phyloP scores from a whole-genome alignment of 2,797 vertebrate species.

The Graptemys geographica region DNA sequence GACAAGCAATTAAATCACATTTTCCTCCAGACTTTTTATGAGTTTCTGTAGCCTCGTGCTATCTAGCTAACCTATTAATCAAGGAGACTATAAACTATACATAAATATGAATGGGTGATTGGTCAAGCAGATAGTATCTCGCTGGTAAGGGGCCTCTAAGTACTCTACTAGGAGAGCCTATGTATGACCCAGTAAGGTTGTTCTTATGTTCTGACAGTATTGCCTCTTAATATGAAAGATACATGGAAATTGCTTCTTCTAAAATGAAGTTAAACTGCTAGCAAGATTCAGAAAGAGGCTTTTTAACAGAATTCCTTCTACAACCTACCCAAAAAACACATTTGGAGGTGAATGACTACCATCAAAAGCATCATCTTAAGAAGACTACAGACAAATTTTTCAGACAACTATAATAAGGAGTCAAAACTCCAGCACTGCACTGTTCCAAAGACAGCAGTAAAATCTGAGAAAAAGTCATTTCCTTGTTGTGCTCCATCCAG shows the following conservation, averaged over 20 bases:
- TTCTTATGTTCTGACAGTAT: too few species aligned
- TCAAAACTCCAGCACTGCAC: neutral
- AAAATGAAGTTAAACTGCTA: neutral
- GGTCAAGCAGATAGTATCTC: constrained; percentile 54
- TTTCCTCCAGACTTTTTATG: neutral
- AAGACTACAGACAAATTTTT: neutral
- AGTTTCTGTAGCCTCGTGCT: constrained; percentile 26
- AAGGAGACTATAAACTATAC: constrained; percentile 29
- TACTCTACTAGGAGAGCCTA: neutral
- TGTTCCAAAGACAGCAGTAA: neutral
- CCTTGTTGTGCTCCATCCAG: neutral
- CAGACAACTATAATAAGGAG: neutral
- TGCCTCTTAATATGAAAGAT: too few species aligned
- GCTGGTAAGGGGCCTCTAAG: constrained; percentile 24
- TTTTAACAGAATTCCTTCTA: neutral
- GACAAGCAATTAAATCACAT: constrained; percentile 21
- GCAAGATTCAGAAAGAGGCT: neutral
- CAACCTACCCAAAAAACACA: neutral
- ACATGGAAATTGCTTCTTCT: neutral
- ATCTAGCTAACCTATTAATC: constrained; percentile 70
- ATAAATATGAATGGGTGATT: constrained; percentile 35
- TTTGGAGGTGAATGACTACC: neutral
- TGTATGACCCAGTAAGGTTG: too few species aligned
- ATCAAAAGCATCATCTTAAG: too few species aligned
- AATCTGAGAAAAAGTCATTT: neutral